These are phyloP conservation scores for Stomatorhinus walkeri DNA, from an alignment of 2,797 vertebrate species.

Conservation along the genomic window DNA sequence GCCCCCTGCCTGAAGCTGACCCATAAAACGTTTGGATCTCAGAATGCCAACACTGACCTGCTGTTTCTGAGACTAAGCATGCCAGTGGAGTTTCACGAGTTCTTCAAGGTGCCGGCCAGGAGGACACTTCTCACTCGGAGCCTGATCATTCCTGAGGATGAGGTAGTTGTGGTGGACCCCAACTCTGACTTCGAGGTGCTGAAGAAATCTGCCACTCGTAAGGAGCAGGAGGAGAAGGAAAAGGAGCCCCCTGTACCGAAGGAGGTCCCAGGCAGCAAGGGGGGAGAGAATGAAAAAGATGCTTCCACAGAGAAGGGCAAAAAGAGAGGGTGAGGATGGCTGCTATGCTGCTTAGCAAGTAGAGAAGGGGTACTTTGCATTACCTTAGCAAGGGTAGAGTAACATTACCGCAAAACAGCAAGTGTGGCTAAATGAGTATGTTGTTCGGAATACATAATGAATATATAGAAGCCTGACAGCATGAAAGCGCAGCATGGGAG, in stretches of 20 bases:
- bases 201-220: constrained; percentile 75
- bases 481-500: background rate
- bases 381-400: background rate
- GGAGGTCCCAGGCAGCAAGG: constrained; percentile 55
- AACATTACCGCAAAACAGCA: background rate
- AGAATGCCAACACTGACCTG: constrained; percentile 79
- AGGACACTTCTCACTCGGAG: constrained; percentile 74
- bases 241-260: constrained; percentile 62
- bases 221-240: constrained; percentile 74
- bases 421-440: background rate
- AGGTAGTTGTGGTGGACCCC: constrained; percentile 73
- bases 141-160: constrained; percentile 76
- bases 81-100: constrained; percentile 84
- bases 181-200: constrained; percentile 85
- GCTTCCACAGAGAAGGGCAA: constrained; percentile 86
- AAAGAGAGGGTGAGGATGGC: constrained; percentile 54
- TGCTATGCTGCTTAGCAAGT: background rate
- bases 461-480: background rate
- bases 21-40: constrained; percentile 79
- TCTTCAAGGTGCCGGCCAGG: constrained; percentile 73
- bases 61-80: constrained; percentile 83
- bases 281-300: constrained; percentile 84
- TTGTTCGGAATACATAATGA: background rate
- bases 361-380: background rate
- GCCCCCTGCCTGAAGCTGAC: constrained; percentile 81